Base-by-base conservation (phyloP, 1,140 invertebrate genomes). In the Latrodectus geometricus region DNA sequence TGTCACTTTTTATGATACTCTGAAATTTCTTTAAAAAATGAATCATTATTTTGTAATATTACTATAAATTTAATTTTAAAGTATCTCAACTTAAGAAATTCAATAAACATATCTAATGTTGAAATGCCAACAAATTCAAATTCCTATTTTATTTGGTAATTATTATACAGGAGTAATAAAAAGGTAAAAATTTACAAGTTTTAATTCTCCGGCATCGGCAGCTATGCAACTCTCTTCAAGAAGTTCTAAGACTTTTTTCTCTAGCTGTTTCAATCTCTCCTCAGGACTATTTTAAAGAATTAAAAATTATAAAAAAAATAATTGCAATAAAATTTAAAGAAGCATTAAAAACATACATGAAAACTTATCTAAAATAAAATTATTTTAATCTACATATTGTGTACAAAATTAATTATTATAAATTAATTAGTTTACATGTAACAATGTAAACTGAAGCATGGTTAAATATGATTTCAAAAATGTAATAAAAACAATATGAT, bases 181-280 rank as follows among this genome's bases (percentile, higher is more conserved):
- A 75, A 82, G 35, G 21, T 14, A 77, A 77, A 49, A 35, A 75
- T 56, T 82, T 89, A 92, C 92, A 84, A 93, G 89, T 89, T 93
- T 93, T 65, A 92, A 91, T 83, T 96, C 93, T 88, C 93, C 93
- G 76, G 91, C 92, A 89, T 92, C 90, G 88, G 93, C 91, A 21
- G 94, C 93, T 35, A 95, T 90, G 87, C 95, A 95, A n/a, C 95
- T 95, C 89, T 96, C 95, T 90, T 96, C 95, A 48, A 98, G 93
- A n/a, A 98, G 90, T 84, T 94, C 93, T 90, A 95, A 96, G 65
- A 98, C 96, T 91, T 95, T 95, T 15, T 92, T 92, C 91, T 98
- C 97, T 68, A 96, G 90, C 89, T 94, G 92, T 90, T 95, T 95
- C 66, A 97, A 95, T 91, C 96, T 97, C 88, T 96, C 95, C 91